phyloP scores from a whole-genome alignment of 2,113 vertebrate species.

The Megaceryle maxima region DNA sequence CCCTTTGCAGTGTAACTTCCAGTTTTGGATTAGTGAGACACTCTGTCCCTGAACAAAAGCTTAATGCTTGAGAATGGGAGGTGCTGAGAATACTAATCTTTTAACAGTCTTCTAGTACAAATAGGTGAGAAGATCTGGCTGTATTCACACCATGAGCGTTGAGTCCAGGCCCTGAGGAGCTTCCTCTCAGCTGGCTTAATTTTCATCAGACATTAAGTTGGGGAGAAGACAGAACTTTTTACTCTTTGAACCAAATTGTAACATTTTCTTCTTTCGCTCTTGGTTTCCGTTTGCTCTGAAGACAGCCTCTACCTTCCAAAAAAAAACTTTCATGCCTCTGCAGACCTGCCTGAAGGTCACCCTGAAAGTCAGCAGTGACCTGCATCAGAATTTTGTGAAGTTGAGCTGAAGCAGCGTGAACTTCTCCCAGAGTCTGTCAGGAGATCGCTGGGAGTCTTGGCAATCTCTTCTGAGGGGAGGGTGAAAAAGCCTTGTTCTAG shows the following conservation, averaged over 20 bases:
- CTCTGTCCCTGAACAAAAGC: not conserved
- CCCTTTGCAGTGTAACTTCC: not conserved
- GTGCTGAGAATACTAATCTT: not conserved
- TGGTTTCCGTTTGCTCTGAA: not conserved
- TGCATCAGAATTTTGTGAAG: not conserved
- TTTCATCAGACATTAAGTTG: not conserved
- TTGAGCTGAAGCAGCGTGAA: not conserved
- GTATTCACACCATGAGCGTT: accelerated
- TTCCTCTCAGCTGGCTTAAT: not conserved
- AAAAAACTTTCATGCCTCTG: not conserved
- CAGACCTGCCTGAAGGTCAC: slow-evolving; percentile 4
- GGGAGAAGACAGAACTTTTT: not conserved
- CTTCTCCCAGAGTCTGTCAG: not conserved
- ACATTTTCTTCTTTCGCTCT: not conserved
- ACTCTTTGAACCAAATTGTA: not conserved
- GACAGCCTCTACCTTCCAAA: not conserved
- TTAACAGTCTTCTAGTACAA: not conserved
- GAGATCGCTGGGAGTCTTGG: not conserved
- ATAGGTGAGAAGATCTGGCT: accelerated
- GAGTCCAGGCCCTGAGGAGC: not conserved
- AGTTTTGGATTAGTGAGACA: not conserved
- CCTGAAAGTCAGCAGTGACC: not conserved
- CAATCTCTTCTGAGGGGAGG: not conserved
- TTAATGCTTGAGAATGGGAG: not conserved
- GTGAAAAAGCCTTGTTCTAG: not conserved